Evolutionary conservation across 2,113 vertebrate genomes (phyloP), one percentile per base, ranked within the genome.

Genomic region (Chaetodon trifascialis): DNA sequence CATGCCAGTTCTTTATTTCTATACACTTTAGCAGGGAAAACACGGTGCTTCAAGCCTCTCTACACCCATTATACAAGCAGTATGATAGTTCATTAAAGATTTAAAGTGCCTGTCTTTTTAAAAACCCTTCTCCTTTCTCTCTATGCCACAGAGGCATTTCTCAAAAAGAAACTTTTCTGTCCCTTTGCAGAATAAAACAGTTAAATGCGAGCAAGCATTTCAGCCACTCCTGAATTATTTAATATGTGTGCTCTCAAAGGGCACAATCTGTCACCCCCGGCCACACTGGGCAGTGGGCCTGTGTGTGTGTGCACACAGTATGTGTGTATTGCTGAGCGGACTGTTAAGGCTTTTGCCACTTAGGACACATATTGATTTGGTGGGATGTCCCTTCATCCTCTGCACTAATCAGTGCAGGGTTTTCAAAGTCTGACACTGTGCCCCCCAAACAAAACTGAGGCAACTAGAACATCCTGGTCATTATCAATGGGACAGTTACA

Each of bases 191-290:
- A 42, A 81, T 30, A 36, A 65, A 76, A 64, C 68, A 30, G 30
- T 75, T 60, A 62, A 64, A 46, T 49, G 67, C 69, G 83, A 54
- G 79, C 68, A 67, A 85, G 76, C 68, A 11, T 52, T 1, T 80
- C 73, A 82, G 86, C 66, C 79, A 80, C 75, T 63, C 11, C 84
- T 92, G 80, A 86, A 88, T 76, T 52, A 92, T 92, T 91, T 17
- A 90, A 82, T 15, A 25, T 47, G 81, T 89, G 87, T 90, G 69
- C 52, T 94, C 91, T 94, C 82, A 17, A 2, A 88, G 51, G 71
- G 64, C 64, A 59, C 40, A 74, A 64, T 83, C 51, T 56, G 73
- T 83, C 75, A 49, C 76, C 70, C 38, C 1, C 1, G 16, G 62
- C 30, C 36, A 4, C 14, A 38, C 14, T 62, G 54, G 73, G 64